Evolutionary conservation across 1,140 invertebrate genomes (phyloP).

Genomic region (Calephelis nemesis): DNA sequence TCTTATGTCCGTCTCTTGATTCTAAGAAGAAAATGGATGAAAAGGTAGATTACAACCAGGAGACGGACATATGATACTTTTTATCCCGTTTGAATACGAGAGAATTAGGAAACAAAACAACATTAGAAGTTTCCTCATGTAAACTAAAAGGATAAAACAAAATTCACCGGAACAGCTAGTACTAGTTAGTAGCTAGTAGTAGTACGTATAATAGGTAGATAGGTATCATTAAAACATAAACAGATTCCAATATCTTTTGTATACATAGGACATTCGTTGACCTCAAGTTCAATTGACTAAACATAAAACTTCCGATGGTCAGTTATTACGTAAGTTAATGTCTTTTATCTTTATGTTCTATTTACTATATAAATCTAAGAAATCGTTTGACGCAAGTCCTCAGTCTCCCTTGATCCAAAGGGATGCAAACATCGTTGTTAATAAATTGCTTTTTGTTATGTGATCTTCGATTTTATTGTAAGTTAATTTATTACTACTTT

Average conservation of each 20-base stretch:
- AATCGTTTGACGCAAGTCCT: constrained; percentile 15
- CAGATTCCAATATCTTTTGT: not conserved
- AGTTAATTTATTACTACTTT: not conserved
- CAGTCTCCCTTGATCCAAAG: not conserved
- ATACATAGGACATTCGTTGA: constrained; percentile 8
- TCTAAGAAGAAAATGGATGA: no score
- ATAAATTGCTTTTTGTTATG: not conserved
- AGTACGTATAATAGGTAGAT: not conserved
- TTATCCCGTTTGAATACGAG: no score
- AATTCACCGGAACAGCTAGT: no score
- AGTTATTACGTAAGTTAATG: constrained; percentile 9
- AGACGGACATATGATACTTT: no score
- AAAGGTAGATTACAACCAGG: no score
- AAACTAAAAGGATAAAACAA: no score
- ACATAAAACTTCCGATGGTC: constrained; percentile 1
- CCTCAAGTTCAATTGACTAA: constrained; percentile 7
- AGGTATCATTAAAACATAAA: not conserved
- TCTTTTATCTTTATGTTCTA: constrained; percentile 7
- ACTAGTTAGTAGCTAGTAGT: no score
- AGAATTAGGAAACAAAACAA: no score
- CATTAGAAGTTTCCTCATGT: no score
- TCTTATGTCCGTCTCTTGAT: no score
- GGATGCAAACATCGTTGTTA: not conserved
- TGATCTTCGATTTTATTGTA: not conserved
- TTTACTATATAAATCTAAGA: constrained; percentile 18